Conservation (phyloP, 2,888 invertebrate genomes). For the Cheiracanthium punctorium region DNA sequence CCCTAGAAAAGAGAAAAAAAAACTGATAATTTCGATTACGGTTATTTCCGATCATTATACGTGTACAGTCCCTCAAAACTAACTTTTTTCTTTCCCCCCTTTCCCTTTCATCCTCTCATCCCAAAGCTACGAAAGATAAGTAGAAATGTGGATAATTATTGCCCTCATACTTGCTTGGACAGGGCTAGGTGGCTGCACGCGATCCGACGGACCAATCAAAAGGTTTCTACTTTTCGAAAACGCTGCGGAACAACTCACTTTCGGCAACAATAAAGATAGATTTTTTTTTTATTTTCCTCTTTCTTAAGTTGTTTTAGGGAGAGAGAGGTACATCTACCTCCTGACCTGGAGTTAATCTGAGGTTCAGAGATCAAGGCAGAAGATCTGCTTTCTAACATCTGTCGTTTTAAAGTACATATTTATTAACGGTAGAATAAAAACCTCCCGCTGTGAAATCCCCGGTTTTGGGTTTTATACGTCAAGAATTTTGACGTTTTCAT, state of each 20-base stretch:
- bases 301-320: conserved; percentile 9
- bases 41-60: conserved; percentile 24
- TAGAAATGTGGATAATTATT: conserved; percentile 64
- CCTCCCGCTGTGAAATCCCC: neutral
- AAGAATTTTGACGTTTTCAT: too few relatives aligned
- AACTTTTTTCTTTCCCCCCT: neutral
- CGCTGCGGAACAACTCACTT: conserved; percentile 58
- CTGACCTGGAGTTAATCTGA: conserved; percentile 61
- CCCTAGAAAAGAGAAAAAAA: neutral
- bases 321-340: conserved; percentile 51
- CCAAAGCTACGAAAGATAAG: conserved; percentile 37
- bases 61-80: conserved; percentile 45
- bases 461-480: too few relatives aligned
- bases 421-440: conserved; percentile 24
- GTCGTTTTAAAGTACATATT: conserved; percentile 52
- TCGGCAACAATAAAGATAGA: conserved; percentile 62
- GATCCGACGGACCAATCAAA: conserved; percentile 51
- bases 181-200: conserved; percentile 58
- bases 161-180: conserved; percentile 60
- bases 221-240: conserved; percentile 37
- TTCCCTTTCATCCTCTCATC: conserved; percentile 29
- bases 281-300: conserved; percentile 22
- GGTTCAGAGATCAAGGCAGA: conserved; percentile 39
- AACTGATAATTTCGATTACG: conserved; percentile 5
- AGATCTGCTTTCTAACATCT: conserved; percentile 63